Conservation (phyloP, 2,888 invertebrate species). For the Noctua comes region DNA sequence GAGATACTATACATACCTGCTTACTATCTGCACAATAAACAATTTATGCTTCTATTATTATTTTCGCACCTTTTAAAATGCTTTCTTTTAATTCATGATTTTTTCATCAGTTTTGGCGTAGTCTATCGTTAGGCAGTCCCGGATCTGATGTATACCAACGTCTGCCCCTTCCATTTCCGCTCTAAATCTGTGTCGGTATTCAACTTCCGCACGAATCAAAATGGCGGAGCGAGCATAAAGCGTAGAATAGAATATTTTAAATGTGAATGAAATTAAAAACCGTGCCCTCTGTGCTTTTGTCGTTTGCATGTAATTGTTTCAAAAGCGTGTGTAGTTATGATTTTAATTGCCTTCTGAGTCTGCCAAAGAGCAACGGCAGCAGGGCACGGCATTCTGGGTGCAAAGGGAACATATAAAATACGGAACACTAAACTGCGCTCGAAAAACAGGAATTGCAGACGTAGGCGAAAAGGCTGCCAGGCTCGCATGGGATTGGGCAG, state of each 20-base stretch:
- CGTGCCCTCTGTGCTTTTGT: neutral
- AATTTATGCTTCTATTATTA: too few relatives aligned
- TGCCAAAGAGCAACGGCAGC: too few relatives aligned
- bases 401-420: too few relatives aligned
- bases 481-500: too few relatives aligned
- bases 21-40: too few relatives aligned
- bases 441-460: too few relatives aligned
- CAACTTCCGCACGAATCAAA: conserved; percentile 35
- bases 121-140: neutral
- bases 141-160: neutral
- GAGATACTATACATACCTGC: too few relatives aligned
- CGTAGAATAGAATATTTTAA: conserved; percentile 31
- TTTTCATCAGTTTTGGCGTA: neutral
- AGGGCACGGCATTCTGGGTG: too few relatives aligned
- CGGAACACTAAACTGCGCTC: too few relatives aligned
- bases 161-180: conserved; percentile 26
- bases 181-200: conserved; percentile 11
- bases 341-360: neutral
- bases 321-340: neutral
- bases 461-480: too few relatives aligned
- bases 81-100: neutral
- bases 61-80: too few relatives aligned
- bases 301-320: neutral
- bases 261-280: conserved; percentile 32
- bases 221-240: conserved; percentile 16